Evolutionary conservation across 2,113 vertebrate genomes (phyloP).

Genomic region (Phalacrocorax carbo): DNA sequence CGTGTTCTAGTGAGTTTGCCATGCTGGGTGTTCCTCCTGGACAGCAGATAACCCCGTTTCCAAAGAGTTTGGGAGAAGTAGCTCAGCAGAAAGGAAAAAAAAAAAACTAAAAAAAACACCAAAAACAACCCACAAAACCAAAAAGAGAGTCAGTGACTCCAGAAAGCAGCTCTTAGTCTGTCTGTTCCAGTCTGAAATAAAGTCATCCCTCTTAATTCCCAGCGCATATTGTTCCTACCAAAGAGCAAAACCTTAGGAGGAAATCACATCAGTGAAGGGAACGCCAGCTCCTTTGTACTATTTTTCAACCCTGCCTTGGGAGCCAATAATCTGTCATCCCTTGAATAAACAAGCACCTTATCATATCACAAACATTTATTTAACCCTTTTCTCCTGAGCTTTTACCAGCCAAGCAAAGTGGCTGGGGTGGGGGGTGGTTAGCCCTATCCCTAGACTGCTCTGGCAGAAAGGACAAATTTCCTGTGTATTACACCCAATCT

Average conservation of each 20-base stretch:
- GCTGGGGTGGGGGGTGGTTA: conserved; percentile 61
- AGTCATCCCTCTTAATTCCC: conserved; percentile 73
- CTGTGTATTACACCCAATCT: conserved; percentile 78
- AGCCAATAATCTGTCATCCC: conserved; percentile 83
- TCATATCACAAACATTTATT: conserved; percentile 99
- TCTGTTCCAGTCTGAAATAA: conserved; percentile 58
- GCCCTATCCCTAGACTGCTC: conserved; percentile 71
- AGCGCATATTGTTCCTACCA: conserved; percentile 71
- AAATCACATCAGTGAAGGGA: conserved; percentile 82
- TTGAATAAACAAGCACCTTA: conserved; percentile 95
- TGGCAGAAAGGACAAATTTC: conserved; percentile 81
- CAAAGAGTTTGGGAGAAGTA: conserved; percentile 12
- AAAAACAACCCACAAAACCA: not conserved
- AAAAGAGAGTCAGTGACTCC: not conserved
- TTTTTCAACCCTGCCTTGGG: conserved; percentile 81
- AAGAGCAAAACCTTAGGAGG: conserved; percentile 75
- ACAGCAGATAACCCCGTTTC: conserved; percentile 1
- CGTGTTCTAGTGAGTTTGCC: conserved; percentile 25
- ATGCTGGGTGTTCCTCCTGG: not conserved
- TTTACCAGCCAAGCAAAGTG: conserved; percentile 82
- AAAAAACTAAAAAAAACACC: not conserved
- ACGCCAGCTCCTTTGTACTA: conserved; percentile 78
- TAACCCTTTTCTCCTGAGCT: conserved; percentile 92
- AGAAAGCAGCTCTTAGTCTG: conserved; percentile 13
- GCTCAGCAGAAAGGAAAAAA: not conserved